A percentile compares a stretch with the other conserved stretches of the same genome.
Conservation (phyloP, 2,113 vertebrate genomes). For the Prolemur simus region DNA sequence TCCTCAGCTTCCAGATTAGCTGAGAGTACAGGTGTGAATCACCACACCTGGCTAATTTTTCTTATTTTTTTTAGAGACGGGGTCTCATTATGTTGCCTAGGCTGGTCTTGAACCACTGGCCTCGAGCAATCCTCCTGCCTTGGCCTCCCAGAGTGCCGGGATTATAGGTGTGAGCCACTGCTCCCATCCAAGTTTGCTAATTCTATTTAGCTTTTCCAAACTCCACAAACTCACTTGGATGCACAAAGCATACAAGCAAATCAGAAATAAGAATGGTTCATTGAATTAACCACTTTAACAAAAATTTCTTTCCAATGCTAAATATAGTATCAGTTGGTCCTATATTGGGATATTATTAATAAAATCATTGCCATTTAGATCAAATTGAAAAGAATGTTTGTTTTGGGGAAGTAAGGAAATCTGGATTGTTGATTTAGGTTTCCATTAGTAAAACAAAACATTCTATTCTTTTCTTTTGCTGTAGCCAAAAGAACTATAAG, state of each 20-base stretch:
- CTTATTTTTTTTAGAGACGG: neutral
- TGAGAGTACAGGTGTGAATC: neutral
- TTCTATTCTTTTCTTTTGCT: conserved; percentile 21
- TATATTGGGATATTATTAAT: neutral
- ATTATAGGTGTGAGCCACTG: neutral
- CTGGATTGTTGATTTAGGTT: neutral
- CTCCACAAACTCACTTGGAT: neutral
- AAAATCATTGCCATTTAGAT: neutral
- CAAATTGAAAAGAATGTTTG: conserved; percentile 30
- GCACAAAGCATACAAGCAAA: conserved; percentile 28
- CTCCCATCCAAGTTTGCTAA: neutral
- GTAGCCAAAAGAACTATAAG: neutral
- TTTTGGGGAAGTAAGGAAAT: conserved; percentile 35
- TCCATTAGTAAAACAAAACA: conserved; percentile 39
- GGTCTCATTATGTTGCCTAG: neutral
- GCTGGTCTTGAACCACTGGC: neutral
- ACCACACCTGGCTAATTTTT: neutral
- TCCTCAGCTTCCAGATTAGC: neutral
- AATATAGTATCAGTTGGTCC: neutral
- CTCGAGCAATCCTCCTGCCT: neutral
- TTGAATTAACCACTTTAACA: neutral
- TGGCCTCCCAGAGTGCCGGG: neutral
- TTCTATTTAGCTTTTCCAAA: conserved; percentile 26
- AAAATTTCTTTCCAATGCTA: conserved; percentile 25
- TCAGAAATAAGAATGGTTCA: conserved; percentile 12